Base-by-base conservation (phyloP, 2,113 vertebrate species). In the Speoplatyrhinus poulsoni region DNA sequence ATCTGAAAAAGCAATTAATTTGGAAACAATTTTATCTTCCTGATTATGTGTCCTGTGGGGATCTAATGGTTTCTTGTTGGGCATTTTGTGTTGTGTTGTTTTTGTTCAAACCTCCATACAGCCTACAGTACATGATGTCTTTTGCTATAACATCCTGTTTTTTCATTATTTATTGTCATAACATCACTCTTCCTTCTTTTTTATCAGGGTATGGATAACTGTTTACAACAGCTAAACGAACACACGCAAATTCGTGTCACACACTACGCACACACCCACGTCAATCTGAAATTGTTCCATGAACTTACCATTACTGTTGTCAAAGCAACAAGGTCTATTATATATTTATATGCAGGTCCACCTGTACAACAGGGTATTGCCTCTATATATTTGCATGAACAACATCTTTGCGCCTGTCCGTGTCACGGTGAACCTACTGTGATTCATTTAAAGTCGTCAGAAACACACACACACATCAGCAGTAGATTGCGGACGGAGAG, bases 131-230 rank as follows among this genome's bases (percentile, higher is more conserved):
- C 41, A 16, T 5, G 36, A 41, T 41, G 36, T 41, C 36, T 41
- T 41, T 41, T 8, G 3, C 36, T 69, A 16, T 48, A 88, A 89
- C 91, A 91, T 92, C 91, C 91, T 91, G 86, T 90, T 90, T 84
- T 85, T 84, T 62, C 26, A 26, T 73, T 82, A 75, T 65, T 74
- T 77, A 82, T 87, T 81, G 85, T 73, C 55, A 74, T 87, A 87
- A 88, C 85, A 88, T 85, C 69, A 70, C 71, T 82, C 81, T 90
- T 91, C 89, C 90, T 91, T 92, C 91, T 88, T 65, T 48, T 79
- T 75, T 65, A 60, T 69, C 32, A 69, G 81, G 36, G n/a, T 69
- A 36, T 66, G 12, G 59, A 79, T 79, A 74, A 63, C 32, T 71
- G 26, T 26, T 26, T 26, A 26, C 26, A 26, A 75, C 60, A 49